A percentile compares a stretch with the other conserved stretches of the same genome.
Evolutionary conservation across 2,113 vertebrate genomes (phyloP).

Genomic region (Macquaria australasica): DNA sequence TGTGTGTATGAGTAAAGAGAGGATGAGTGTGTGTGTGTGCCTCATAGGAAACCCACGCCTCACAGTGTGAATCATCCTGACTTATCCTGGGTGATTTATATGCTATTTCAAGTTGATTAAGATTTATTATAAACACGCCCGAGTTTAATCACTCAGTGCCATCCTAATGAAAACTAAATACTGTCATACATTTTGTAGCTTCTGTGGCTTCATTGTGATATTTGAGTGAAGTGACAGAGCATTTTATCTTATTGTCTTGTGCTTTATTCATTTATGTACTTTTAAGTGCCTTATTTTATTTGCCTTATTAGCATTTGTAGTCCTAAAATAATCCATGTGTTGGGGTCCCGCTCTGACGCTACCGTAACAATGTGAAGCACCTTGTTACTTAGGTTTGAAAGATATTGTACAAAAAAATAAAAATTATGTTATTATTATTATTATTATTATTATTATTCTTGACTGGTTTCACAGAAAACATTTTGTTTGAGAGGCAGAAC

Average conservation of each 20-base stretch:
- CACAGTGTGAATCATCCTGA: constrained; percentile 30
- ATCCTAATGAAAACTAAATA: constrained; percentile 42
- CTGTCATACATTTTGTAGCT: background rate
- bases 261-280: background rate
- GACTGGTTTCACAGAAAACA: background rate
- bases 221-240: background rate
- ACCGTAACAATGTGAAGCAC: too few relatives aligned
- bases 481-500: background rate
- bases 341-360: too few relatives aligned
- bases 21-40: constrained; percentile 9
- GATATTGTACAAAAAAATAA: too few relatives aligned
- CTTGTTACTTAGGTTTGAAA: background rate
- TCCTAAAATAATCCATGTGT: background rate
- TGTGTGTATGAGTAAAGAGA: background rate
- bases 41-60: constrained; percentile 17
- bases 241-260: constrained; percentile 5
- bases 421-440: background rate
- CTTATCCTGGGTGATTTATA: constrained; percentile 50
- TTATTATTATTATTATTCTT: background rate
- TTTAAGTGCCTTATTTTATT: background rate
- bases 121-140: constrained; percentile 33
- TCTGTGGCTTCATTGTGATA: background rate
- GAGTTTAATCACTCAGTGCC: constrained; percentile 50
- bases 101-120: constrained; percentile 55
- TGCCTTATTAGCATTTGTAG: background rate